A percentile compares a stretch with the other conserved stretches of the same genome.
These are phyloP conservation scores for Prochilodus magdalenae DNA, from an alignment of 2,113 vertebrate species.

Conservation along the genomic window DNA sequence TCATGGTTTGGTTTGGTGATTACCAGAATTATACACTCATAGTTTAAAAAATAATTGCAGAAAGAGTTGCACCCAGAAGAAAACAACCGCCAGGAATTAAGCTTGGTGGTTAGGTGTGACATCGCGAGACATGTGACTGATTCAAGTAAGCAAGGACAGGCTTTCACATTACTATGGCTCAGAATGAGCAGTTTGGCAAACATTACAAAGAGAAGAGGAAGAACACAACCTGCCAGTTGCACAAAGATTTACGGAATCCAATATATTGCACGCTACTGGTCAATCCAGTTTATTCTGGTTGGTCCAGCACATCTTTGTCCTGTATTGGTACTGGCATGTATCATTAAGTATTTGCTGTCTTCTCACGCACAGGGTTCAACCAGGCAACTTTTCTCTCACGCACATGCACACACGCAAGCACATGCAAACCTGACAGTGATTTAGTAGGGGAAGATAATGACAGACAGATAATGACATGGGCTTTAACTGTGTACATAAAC, in stretches of 20 bases:
- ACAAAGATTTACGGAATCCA: constrained; percentile 52
- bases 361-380: neutral
- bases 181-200: neutral
- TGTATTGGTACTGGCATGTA: neutral
- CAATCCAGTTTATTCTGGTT: neutral
- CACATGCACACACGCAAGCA: neutral
- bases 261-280: neutral
- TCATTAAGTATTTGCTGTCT: neutral
- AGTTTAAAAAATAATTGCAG: no score
- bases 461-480: no score
- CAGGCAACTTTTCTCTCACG: neutral
- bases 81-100: no score
- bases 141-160: no score
- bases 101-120: no score
- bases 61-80: no score
- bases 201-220: constrained; percentile 66
- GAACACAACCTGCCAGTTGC: constrained; percentile 56
- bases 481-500: no score
- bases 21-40: no score
- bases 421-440: neutral
- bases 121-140: no score
- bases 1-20: no score
- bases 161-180: constrained; percentile 65
- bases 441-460: neutral
- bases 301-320: no score